A percentile compares a stretch with the other conserved stretches of the same genome.
Conservation (phyloP, 2,113 vertebrate species). For the Promerops cafer region DNA sequence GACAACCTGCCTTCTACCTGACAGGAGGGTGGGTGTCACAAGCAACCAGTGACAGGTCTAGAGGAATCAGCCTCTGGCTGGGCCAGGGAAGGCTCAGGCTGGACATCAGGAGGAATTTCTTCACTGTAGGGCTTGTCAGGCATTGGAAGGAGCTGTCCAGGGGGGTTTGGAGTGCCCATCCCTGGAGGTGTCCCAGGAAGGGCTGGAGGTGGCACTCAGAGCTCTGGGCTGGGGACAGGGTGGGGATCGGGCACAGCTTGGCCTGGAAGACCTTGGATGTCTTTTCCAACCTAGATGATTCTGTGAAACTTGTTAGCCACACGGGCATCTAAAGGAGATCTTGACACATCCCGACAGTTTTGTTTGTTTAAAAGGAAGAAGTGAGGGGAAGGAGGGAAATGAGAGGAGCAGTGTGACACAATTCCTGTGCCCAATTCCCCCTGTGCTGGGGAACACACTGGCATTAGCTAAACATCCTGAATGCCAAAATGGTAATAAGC, state of each 20-base stretch:
- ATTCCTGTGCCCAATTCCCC: accelerated
- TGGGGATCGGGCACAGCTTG: accelerated
- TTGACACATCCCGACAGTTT: background rate
- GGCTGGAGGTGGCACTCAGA: background rate
- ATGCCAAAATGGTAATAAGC: background rate
- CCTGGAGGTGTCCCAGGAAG: background rate
- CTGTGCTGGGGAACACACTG: background rate
- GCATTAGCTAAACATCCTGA: background rate
- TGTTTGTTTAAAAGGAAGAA: background rate
- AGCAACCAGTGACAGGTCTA: accelerated
- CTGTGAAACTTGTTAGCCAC: background rate
- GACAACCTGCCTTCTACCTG: background rate
- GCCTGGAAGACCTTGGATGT: background rate
- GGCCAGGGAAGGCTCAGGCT: background rate
- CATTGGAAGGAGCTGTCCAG: background rate
- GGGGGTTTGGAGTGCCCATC: background rate
- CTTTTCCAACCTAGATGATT: background rate
- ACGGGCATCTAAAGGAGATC: background rate
- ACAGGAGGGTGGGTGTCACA: background rate
- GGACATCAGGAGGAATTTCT: background rate
- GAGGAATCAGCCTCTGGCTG: accelerated
- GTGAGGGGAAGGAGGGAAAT: background rate
- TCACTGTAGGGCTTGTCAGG: background rate
- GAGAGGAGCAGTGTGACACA: accelerated
- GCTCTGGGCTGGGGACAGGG: background rate